Conservation (phyloP, 1,140 invertebrate species). For the Drosophila kanapiae region DNA sequence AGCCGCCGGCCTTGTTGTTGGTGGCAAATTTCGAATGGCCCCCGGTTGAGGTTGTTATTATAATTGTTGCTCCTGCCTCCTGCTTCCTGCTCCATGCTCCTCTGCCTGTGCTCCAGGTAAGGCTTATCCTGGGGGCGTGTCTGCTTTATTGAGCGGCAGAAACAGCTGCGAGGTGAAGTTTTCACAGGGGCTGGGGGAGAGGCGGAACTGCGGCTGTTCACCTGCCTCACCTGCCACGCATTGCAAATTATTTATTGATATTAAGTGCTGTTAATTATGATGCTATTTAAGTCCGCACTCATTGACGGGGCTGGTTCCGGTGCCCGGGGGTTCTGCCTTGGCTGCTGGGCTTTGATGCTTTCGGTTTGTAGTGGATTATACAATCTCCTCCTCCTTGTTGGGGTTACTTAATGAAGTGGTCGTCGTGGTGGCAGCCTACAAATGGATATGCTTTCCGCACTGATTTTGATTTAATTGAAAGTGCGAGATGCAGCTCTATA, state of each 20-base stretch:
- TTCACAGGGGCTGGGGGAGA: conserved; percentile 1
- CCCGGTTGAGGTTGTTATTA: conserved; percentile 43
- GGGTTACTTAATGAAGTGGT: conserved; percentile 26
- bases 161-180: conserved; percentile 42
- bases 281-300: conserved; percentile 48
- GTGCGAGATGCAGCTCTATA: background rate
- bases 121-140: conserved; percentile 30
- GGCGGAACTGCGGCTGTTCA: conserved; percentile 12
- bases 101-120: conserved; percentile 1
- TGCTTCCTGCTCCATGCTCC: background rate
- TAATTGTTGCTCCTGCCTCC: conserved; percentile 22
- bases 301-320: background rate
- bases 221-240: conserved; percentile 25
- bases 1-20: conserved; percentile 54
- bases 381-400: background rate
- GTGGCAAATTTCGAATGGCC: conserved; percentile 67
- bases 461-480: conserved; percentile 12
- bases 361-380: conserved; percentile 12
- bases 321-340: background rate
- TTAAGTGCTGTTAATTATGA: conserved; percentile 79
- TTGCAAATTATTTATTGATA: conserved; percentile 75
- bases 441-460: background rate
- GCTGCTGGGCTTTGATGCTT: background rate
- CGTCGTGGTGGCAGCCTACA: conserved; percentile 3
- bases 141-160: conserved; percentile 48